phyloP scores from a whole-genome alignment of 1,140 invertebrate species.

The Branchinecta lynchi region DNA sequence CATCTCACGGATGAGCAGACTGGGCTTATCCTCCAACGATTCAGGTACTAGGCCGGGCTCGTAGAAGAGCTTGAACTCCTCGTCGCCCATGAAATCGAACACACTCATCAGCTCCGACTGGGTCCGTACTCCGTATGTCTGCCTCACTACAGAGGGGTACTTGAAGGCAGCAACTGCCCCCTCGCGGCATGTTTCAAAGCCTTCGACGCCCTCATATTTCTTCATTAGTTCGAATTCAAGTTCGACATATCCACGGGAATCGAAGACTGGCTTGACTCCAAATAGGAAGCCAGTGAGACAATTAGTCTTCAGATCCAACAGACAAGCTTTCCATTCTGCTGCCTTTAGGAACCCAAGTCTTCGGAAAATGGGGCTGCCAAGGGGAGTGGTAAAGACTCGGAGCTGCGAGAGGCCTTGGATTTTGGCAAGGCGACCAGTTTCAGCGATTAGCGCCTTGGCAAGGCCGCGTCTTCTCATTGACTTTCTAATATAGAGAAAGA shows the following conservation, averaged over 20 bases:
- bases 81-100: background rate
- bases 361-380: background rate
- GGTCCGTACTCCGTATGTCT: background rate
- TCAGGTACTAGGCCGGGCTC: constrained; percentile 6
- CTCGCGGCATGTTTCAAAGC: background rate
- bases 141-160: background rate
- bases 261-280: background rate
- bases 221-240: constrained; percentile 4
- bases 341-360: background rate
- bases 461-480: background rate
- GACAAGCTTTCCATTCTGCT: background rate
- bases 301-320: background rate
- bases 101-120: background rate
- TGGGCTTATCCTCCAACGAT: background rate
- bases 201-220: background rate
- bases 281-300: background rate
- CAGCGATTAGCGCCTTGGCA: background rate
- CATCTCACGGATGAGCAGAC: background rate
- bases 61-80: constrained; percentile 1
- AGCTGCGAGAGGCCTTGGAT: background rate
- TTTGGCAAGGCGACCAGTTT: background rate
- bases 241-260: constrained; percentile 3
- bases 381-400: background rate
- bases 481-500: background rate
- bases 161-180: background rate